These are phyloP conservation scores for Acanthosepion esculentum DNA, from an alignment of 2,888 invertebrate species.

Conservation along the genomic window DNA sequence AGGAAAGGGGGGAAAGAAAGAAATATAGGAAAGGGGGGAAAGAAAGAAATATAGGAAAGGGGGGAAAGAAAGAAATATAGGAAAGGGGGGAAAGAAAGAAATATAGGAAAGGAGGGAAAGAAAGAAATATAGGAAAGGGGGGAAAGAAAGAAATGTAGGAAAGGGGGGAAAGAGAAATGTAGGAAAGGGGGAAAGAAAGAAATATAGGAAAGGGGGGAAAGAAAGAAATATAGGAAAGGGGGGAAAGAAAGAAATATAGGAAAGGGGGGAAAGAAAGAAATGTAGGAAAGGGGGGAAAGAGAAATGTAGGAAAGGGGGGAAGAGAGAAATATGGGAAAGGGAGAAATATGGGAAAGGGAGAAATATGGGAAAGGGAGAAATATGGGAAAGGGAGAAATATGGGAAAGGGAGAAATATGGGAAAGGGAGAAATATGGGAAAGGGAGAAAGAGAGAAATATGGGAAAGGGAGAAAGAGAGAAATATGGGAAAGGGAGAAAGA, in stretches of 20 bases:
- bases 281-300: background rate
- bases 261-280: background rate
- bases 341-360: no score
- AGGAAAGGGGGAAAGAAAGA: background rate
- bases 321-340: background rate
- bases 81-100: no score
- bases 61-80: no score
- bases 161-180: no score
- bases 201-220: background rate
- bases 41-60: background rate
- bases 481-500: no score
- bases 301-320: background rate
- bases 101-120: background rate
- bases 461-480: no score
- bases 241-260: background rate
- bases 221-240: background rate
- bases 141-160: background rate
- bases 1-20: background rate
- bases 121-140: no score
- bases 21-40: background rate
- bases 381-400: no score
- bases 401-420: background rate
- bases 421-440: background rate
- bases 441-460: background rate
- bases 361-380: no score